Base-by-base conservation (phyloP, 2,888 invertebrate genomes). In the Tromatobia lineatoria region DNA sequence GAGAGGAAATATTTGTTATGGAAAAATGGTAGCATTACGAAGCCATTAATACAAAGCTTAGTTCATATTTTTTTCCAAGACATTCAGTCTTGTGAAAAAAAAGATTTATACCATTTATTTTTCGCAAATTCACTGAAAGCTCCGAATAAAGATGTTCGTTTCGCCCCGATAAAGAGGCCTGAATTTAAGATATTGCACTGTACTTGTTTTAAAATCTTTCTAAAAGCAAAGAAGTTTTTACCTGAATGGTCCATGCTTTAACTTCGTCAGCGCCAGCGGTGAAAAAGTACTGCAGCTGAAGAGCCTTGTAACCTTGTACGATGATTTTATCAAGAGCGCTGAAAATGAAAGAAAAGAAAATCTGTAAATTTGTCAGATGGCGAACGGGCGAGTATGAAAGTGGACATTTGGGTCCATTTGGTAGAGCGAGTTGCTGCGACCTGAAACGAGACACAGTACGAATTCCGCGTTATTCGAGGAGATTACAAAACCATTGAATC, bases 191-290 rank as follows among this genome's bases (percentile, higher is more conserved):
- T 29, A 13, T 23, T 23, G 23, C 54, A 1, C 23, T 13, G 23
- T 25, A 57, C 57, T 23, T 15, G 23, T 15, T 57, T 54, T 57
- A 23, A 25, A 25, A 57, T n/a, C 15, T 15, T 78, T 45, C 67
- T 25, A 57, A 25, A 25, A 57, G 57, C 57, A 57, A 57, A 54
- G 10, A 54, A 57, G 3, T 79, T 87, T 88, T 91, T 93, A 98
- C 99, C 96, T 98, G 99, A 93, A 99, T 98, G 3, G 99, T 99
- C 99, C 99, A 99, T 29, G 99, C 99, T 94, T 99, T 99, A 10
- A 99, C 99, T 95, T 99, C 99, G 94, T 99, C 99, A 66, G 97
- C 95, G 18, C 99, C 99, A 75, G 98, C 96, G 1, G 99, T 99
- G 94, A 99, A 99, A 95, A 99, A 99, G 94, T 99, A 99, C 94